Evolutionary conservation across 2,888 invertebrate species (phyloP).

Genomic region (Rhopalosiphum nymphaeae): DNA sequence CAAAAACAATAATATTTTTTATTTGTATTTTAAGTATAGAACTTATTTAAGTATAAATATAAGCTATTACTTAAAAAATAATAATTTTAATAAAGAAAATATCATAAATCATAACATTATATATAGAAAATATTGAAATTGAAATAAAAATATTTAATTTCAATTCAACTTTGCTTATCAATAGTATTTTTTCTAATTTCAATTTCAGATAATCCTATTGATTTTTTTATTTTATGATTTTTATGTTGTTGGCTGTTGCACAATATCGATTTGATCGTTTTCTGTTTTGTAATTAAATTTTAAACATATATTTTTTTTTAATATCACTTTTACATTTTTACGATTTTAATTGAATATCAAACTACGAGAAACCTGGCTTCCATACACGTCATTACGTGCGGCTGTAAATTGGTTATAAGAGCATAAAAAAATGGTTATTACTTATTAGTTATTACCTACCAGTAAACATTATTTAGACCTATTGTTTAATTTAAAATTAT

Average conservation of each 20-base stretch:
- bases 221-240: neutral
- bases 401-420: neutral
- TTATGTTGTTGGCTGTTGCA: neutral
- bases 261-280: neutral
- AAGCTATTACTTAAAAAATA: neutral
- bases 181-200: neutral
- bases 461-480: neutral
- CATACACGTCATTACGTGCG: neutral
- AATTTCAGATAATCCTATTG: neutral
- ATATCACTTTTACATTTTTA: neutral
- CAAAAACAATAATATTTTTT: neutral
- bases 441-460: neutral
- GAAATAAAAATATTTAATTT: neutral
- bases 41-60: neutral
- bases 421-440: neutral
- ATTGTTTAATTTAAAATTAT: neutral
- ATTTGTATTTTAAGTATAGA: neutral
- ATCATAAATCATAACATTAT: neutral
- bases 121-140: neutral
- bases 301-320: neutral
- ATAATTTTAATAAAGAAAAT: neutral
- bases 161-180: neutral
- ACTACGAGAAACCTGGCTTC: neutral
- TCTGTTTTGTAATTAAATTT: neutral
- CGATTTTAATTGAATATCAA: neutral